Evolutionary conservation across 2,113 vertebrate species (phyloP).

Genomic region (Bufo bufo): DNA sequence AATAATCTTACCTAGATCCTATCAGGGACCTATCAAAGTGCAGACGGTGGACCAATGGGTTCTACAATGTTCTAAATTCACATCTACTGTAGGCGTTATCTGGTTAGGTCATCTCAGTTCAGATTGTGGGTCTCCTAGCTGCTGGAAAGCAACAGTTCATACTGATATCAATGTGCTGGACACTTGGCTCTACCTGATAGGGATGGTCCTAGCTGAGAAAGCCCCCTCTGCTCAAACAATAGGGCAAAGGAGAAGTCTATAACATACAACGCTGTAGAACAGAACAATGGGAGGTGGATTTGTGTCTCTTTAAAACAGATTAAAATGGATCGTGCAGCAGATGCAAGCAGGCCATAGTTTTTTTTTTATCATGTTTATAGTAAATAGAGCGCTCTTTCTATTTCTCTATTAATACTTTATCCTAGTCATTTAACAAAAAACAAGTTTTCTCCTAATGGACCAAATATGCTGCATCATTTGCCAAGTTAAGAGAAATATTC

Average conservation of each 20-base stretch:
- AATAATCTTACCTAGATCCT: background rate
- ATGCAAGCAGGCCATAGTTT: background rate
- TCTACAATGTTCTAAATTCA: too few species aligned
- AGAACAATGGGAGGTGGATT: background rate
- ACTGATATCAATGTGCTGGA: background rate
- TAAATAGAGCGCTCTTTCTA: background rate
- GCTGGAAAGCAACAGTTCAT: background rate
- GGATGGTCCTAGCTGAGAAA: too few species aligned
- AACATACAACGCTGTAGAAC: background rate
- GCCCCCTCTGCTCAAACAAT: background rate
- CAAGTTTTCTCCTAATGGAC: background rate
- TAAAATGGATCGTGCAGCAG: background rate
- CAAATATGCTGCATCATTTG: background rate
- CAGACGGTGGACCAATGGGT: too few species aligned
- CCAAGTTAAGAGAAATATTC: background rate
- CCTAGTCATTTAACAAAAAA: background rate
- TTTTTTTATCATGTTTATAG: background rate
- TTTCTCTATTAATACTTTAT: background rate
- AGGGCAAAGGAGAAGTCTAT: background rate
- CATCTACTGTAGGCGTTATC: background rate
- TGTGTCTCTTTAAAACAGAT: background rate
- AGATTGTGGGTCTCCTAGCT: background rate
- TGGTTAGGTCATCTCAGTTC: background rate
- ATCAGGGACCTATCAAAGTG: background rate
- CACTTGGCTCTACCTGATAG: too few species aligned